A percentile compares a stretch with the other conserved stretches of the same genome.
Conservation (phyloP, 2,888 invertebrate genomes). For the Polyommatus iphigenia region DNA sequence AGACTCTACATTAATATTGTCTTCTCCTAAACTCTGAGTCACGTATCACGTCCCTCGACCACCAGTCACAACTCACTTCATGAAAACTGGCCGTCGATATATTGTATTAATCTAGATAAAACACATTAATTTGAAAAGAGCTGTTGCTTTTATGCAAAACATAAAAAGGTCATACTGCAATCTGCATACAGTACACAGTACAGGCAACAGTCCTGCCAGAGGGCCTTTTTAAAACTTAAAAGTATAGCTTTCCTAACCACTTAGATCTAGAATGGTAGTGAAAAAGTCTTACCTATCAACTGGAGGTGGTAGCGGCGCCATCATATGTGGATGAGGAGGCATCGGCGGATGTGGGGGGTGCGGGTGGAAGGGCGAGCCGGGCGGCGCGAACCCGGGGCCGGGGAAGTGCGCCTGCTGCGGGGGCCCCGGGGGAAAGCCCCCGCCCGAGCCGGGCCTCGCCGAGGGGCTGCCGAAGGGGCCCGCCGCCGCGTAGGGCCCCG, state of each 20-base stretch:
- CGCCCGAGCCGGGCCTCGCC: conserved; percentile 88
- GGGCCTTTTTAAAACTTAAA: neutral
- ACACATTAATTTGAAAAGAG: neutral
- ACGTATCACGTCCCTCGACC: neutral
- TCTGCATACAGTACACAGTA: too few relatives aligned
- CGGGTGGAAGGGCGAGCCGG: conserved; percentile 89
- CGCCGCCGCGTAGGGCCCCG: conserved; percentile 84
- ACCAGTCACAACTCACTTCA: neutral
- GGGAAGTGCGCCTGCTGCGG: conserved; percentile 85
- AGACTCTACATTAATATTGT: neutral
- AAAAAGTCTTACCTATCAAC: conserved; percentile 85
- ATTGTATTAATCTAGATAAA: neutral
- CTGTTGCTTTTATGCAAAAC: neutral
- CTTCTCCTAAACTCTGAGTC: neutral
- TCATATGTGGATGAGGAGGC: conserved; percentile 83
- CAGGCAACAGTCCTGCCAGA: neutral
- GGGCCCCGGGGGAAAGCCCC: conserved; percentile 90
- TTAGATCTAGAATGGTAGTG: neutral
- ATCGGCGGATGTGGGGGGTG: conserved; percentile 93
- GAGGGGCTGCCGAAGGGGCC: conserved; percentile 84
- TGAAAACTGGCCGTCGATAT: neutral
- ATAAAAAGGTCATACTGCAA: neutral
- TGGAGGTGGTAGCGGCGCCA: conserved; percentile 84
- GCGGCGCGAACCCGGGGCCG: conserved; percentile 87
- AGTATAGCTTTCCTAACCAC: neutral